Conservation (phyloP, 1,140 invertebrate species). For the Camponotus vicinus region DNA sequence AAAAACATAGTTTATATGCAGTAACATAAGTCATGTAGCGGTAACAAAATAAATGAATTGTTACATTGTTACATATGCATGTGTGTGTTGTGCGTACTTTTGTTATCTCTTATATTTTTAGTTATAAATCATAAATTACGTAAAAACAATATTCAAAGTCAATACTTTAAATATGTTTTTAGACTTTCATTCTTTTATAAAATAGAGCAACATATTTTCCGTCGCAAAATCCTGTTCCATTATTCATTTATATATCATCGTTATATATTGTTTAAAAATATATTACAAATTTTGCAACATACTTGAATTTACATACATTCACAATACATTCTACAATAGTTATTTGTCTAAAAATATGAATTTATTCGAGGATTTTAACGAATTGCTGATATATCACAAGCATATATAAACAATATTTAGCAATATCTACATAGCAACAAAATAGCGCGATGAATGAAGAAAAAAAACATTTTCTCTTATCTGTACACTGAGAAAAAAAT, state of each 20-base stretch:
- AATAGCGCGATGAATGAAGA: background rate
- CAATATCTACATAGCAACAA: background rate
- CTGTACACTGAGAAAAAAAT: no score
- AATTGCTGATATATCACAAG: background rate
- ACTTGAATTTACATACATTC: background rate
- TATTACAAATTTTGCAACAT: constrained; percentile 6
- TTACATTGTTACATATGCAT: background rate
- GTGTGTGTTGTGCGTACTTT: background rate
- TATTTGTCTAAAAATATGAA: background rate
- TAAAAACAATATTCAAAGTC: constrained; percentile 11
- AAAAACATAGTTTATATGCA: background rate
- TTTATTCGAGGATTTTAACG: background rate
- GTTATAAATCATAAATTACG: constrained; percentile 30
- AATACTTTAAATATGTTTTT: constrained; percentile 28
- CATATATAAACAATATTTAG: background rate
- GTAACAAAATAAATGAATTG: constrained; percentile 32
- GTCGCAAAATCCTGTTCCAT: background rate
- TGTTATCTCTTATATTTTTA: background rate
- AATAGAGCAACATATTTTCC: constrained; percentile 22
- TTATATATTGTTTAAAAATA: background rate
- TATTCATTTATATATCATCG: constrained; percentile 18
- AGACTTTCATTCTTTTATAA: background rate
- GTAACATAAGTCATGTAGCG: constrained; percentile 2
- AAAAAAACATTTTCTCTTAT: background rate
- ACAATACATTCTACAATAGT: background rate